phyloP scores from a whole-genome alignment of 2,113 vertebrate genomes.

The Cinclus mexicanus region DNA sequence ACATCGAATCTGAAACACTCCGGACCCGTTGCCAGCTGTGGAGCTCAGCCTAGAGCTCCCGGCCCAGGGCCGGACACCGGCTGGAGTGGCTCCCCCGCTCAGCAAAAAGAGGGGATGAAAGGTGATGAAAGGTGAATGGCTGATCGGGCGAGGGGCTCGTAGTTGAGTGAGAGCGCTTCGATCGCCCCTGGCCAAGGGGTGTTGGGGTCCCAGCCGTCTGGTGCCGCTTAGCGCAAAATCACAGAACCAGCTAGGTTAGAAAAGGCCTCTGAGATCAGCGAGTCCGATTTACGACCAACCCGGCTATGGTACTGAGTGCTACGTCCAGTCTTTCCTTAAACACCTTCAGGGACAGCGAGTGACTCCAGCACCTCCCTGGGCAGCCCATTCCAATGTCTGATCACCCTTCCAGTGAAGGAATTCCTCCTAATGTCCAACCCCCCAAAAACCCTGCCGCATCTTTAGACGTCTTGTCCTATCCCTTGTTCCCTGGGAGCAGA shows the following conservation, averaged over 20 bases:
- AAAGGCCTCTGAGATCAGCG: background rate
- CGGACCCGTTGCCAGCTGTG: rapidly evolving
- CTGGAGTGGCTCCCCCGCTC: background rate
- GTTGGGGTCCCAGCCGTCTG: background rate
- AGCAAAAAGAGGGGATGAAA: background rate
- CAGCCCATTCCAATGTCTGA: background rate
- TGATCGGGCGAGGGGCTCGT: background rate
- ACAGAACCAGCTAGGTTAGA: background rate
- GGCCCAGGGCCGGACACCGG: too few relatives aligned
- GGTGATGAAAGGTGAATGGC: background rate
- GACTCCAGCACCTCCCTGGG: too few relatives aligned
- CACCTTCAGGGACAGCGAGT: too few relatives aligned
- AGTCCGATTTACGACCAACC: background rate
- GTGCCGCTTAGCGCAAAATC: background rate
- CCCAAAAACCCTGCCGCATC: background rate
- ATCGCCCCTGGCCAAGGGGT: background rate
- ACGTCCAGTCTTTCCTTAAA: background rate
- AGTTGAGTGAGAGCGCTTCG: background rate
- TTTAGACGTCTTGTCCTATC: too few relatives aligned
- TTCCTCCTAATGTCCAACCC: background rate
- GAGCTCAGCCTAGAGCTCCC: background rate
- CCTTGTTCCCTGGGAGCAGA: background rate
- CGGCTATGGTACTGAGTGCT: rapidly evolving
- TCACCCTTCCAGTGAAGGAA: background rate
- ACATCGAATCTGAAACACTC: rapidly evolving